Conservation (phyloP, 2,888 invertebrate genomes). For the Macrophya alboannulata region DNA sequence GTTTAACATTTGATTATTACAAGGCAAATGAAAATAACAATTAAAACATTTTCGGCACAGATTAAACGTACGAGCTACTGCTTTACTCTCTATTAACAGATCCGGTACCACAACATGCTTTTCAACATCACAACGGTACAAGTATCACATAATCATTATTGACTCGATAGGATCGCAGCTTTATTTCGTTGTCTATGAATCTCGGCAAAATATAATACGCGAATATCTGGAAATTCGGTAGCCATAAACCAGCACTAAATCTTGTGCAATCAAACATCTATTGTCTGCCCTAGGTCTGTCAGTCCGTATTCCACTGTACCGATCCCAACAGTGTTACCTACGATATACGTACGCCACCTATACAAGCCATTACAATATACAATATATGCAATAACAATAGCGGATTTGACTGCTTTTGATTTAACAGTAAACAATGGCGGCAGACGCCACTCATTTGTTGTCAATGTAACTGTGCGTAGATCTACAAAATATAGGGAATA, state of each 20-base stretch:
- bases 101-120: neutral
- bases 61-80: conserved; percentile 4
- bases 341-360: conserved; percentile 45
- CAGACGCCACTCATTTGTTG: conserved; percentile 69
- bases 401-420: conserved; percentile 75
- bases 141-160: conserved; percentile 28
- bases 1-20: conserved; percentile 43
- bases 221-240: conserved; percentile 67
- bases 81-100: neutral
- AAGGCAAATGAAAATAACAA: conserved; percentile 43
- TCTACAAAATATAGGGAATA: conserved; percentile 21
- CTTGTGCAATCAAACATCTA: conserved; percentile 76
- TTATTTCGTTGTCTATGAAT: conserved; percentile 30
- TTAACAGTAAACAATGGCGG: conserved; percentile 72
- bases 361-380: conserved; percentile 39
- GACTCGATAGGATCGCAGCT: conserved; percentile 26
- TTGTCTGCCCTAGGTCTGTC: conserved; percentile 75
- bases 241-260: conserved; percentile 76
- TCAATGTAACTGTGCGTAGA: conserved; percentile 29
- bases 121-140: neutral
- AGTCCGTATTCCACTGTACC: conserved; percentile 66
- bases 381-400: conserved; percentile 66
- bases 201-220: conserved; percentile 27
- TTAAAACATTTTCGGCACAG: conserved; percentile 31
- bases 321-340: conserved; percentile 50